phyloP scores from a whole-genome alignment of 1,140 invertebrate genomes.

The Papilio glaucus region DNA sequence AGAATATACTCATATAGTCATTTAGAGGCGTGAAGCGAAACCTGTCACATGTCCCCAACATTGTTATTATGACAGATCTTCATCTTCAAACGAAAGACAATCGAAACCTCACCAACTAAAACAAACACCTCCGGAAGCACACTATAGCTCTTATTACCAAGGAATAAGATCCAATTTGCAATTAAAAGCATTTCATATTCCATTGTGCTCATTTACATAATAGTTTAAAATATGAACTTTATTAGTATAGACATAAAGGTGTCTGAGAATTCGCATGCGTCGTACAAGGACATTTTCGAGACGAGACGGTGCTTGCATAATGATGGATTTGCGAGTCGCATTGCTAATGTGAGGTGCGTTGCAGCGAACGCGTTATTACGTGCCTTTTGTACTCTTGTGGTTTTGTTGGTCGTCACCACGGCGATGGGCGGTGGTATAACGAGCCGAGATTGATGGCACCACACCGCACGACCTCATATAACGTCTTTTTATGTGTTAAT shows the following conservation, averaged over 20 bases:
- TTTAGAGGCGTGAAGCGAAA: constrained; percentile 18
- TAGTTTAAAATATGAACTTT: constrained; percentile 23
- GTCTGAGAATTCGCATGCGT: neutral
- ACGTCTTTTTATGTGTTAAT: neutral
- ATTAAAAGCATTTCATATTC: neutral
- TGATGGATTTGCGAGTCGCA: constrained; percentile 49
- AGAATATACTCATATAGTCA: neutral
- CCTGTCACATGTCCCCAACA: constrained; percentile 4
- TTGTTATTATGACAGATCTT: constrained; percentile 21
- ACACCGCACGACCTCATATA: no score
- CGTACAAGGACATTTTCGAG: constrained; percentile 49
- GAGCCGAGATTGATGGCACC: neutral
- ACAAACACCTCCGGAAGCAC: neutral
- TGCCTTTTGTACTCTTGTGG: constrained; percentile 3
- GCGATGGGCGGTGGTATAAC: constrained; percentile 6
- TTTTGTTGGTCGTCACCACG: neutral
- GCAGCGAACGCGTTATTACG: neutral
- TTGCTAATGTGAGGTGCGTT: constrained; percentile 45
- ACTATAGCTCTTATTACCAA: neutral
- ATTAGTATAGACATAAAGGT: constrained; percentile 9
- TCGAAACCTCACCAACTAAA: constrained; percentile 9
- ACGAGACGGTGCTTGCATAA: constrained; percentile 50
- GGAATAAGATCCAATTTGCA: constrained; percentile 2
- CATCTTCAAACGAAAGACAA: constrained; percentile 22
- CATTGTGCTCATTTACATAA: neutral